Evolutionary conservation across 2,888 invertebrate species (phyloP), one percentile per base, ranked within the genome.

Genomic region (Tuta absoluta): DNA sequence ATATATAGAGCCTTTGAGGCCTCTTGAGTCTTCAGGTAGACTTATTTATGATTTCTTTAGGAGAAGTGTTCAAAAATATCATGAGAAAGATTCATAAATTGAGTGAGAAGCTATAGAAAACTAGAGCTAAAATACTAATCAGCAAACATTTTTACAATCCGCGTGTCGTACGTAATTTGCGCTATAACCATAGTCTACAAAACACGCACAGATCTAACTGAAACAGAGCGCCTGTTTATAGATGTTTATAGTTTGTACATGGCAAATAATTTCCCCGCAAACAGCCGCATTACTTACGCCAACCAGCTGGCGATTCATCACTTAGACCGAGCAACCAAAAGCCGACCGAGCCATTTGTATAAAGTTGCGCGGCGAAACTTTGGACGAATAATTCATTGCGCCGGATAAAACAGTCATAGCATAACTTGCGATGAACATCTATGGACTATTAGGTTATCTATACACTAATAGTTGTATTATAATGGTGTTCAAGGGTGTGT

Each of bases 341-440:
- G 75, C 76, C 68, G 73, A 82, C 84, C 82, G 71, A 75, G 76
- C 81, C 82, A 85, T 86, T 88, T 86, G 83, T 86, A 79, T 78
- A 83, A 86, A 88, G 79, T 88, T 85, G 76, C 71, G 72, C 80
- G 71, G 80, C 74, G 72, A 76, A 87, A 88, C 80, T 87, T 84
- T 78, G 78, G 75, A 76, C 80, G 77, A 85, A 87, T 88, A 86
- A 88, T 87, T 87, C 87, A 87, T 85, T 79, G 81, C 82, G 71
- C 78, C 73, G 79, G 77, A 81, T 81, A 79, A 79, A 81, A 79
- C 72, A 76, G 79, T 72, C 79, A 76, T 80, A 79, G 80, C 76
- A 79, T 74, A 72, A 72, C 70, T 72, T 24, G 56, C 33, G 17
- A 17, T 56, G 56, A n/a, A 28, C 51, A 53, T 53, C 51, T 53